Conservation (phyloP, 1,140 invertebrate species). For the Hyles euphorbiae region DNA sequence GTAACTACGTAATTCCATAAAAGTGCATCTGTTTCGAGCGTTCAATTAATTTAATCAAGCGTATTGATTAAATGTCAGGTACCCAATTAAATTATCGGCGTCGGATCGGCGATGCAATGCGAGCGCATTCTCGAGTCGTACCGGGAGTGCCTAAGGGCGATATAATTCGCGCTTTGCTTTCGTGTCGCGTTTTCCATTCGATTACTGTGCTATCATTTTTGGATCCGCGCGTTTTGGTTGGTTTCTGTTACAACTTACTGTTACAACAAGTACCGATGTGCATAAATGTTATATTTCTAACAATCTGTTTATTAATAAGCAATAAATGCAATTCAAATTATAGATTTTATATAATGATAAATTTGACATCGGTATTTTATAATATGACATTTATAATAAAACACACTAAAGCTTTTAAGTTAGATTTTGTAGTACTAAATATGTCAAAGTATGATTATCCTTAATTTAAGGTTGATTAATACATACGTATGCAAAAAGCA, state of each 20-base stretch:
- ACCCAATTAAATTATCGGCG: conserved; percentile 59
- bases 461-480: too few relatives aligned
- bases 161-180: conserved; percentile 42
- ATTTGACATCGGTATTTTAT: background rate
- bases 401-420: too few relatives aligned
- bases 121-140: conserved; percentile 31
- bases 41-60: conserved; percentile 63
- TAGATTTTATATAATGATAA: background rate
- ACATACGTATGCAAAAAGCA: too few relatives aligned
- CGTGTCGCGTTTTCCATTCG: conserved; percentile 38
- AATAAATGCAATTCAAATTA: too few relatives aligned
- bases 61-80: conserved; percentile 65
- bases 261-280: too few relatives aligned
- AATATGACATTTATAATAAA: too few relatives aligned
- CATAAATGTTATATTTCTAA: too few relatives aligned
- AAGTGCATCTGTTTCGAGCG: conserved; percentile 47
- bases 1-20: conserved; percentile 35
- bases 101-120: conserved; percentile 27
- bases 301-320: background rate
- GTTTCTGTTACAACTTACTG: too few relatives aligned
- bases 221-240: conserved; percentile 21
- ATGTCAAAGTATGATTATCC: too few relatives aligned
- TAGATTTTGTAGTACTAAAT: too few relatives aligned
- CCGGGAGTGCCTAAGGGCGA: conserved; percentile 26
- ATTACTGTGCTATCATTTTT: conserved; percentile 39